phyloP scores from a whole-genome alignment of 2,797 vertebrate genomes.

The Diplodus puntazzo region DNA sequence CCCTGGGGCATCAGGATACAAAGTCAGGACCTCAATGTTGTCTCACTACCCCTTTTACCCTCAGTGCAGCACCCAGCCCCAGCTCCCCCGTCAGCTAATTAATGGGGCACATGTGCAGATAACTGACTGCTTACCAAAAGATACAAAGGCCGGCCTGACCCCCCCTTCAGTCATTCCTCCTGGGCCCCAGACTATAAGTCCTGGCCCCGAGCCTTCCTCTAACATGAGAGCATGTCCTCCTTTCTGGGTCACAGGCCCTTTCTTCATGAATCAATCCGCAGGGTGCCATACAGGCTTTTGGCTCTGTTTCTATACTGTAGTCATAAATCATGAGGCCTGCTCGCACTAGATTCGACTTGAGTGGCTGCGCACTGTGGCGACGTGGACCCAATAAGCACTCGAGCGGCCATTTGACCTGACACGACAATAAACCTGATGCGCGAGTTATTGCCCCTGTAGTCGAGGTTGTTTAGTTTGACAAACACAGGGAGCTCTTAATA shows the following conservation, averaged over 20 bases:
- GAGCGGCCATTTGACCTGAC: constrained; percentile 27
- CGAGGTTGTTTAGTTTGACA: constrained; percentile 54
- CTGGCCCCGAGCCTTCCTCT: constrained; percentile 33
- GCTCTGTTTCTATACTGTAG: constrained; percentile 22
- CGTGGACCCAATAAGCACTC: constrained; percentile 33
- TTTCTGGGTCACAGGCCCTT: constrained; percentile 45
- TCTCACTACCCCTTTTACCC: constrained; percentile 39
- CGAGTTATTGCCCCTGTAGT: constrained; percentile 30
- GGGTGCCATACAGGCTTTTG: not conserved
- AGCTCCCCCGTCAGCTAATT: constrained; percentile 80
- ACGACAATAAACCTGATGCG: constrained; percentile 41
- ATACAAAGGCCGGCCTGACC: constrained; percentile 57
- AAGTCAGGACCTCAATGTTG: constrained; percentile 66
- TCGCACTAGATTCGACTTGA: constrained; percentile 19
- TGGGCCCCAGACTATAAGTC: constrained; percentile 26
- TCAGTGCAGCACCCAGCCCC: constrained; percentile 25
- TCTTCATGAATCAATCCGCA: constrained; percentile 35
- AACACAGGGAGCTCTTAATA: constrained; percentile 40
- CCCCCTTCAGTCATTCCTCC: constrained; percentile 16
- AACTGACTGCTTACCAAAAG: constrained; percentile 64
- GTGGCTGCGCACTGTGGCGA: constrained; percentile 1
- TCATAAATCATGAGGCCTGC: constrained; percentile 16
- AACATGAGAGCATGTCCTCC: constrained; percentile 42
- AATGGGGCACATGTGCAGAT: constrained; percentile 79
- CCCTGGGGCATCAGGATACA: constrained; percentile 63